Base-by-base conservation (phyloP, 1,140 invertebrate genomes). In the Aporrectodea caliginosa region DNA sequence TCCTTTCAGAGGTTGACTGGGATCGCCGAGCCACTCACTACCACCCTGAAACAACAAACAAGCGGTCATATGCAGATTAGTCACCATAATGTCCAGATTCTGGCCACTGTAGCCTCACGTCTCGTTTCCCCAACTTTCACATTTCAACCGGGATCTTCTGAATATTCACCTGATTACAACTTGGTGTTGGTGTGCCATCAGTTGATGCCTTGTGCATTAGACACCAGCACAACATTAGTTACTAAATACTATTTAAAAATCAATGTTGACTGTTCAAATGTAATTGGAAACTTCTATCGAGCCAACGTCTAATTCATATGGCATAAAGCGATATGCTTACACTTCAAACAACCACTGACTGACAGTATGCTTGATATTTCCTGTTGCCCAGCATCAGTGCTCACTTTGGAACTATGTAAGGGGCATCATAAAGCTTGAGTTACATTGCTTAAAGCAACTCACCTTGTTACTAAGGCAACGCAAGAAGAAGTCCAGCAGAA, bases 401-500 rank as follows among this genome's bases (percentile, higher is more conserved):
- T n/a, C n/a, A n/a, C n/a, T n/a, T n/a, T n/a, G n/a, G n/a, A n/a
- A n/a, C n/a, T n/a, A n/a, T n/a, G n/a, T n/a, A n/a, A n/a, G n/a
- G n/a, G n/a, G n/a, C 43, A 22, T 58, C 43, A 58, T 22, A 58
- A 58, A 58, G 22, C 22, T 22, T 22, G 6, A 58, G 6, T 58
- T 58, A 6, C 6, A 12, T 58, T 58, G 22, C 43, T 12, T 12
- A 58, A 72, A 72, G 6, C 2, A 75, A 77, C 22, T 58, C 12
- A 58, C 75, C 22, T 69, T n/a, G 2, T 35, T 6, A 12, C 81
- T 84, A 1, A 88, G 92, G 87, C 96, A 98, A 82, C 95, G 90
- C 0, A 98, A 90, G 86, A 98, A 96, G 89, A 98, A 98, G 88
- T 98, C 94, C 0, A 97, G 89, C 33, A 97, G 89, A 88, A 97